Base-by-base conservation (phyloP, 1,140 invertebrate genomes). In the Zaprionus lachaisei region DNA sequence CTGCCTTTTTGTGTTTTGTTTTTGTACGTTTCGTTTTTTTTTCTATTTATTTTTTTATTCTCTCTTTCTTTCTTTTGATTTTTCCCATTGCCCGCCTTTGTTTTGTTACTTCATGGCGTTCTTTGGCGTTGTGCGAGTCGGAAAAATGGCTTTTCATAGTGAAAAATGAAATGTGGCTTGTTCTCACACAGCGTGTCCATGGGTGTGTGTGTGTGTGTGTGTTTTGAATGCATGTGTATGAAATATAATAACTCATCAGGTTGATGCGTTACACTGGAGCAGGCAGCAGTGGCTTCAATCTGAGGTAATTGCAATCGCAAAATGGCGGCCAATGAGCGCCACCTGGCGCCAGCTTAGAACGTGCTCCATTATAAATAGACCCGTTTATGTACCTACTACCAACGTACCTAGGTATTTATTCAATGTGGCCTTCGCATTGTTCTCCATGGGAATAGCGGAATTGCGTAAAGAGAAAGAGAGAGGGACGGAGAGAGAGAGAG, bases 141-240 rank as follows among this genome's bases (percentile, higher is more conserved):
- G 70, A 82, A 86, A 78, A 85, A 84, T 85, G 65, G 71, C 79
- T 80, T 82, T 89, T 80, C 75, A 80, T 55, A 73, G 71, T 71
- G 67, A 67, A 91, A 85, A 89, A 77, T 77, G 60, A 80, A 85
- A 80, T 89, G 80, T 74, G 69, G 61, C 56, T 72, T 57, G 56
- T 68, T 57, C 41, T 47, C 47, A 51, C 47, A 51, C 47, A 51
- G 47, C 67, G 51, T 56, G 37, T 54, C 26, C 63, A 31, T 44
- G 20, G 38, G 31, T 68, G 58, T 56, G 49, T 61, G 58, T 72
- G 37, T 24, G 22, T 38, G 37, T 28, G 22, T 31, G 54, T 55
- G 57, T 22, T 57, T 47, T 67, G 15, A 47, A 58, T 67, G 55
- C 38, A 38, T 66, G 54, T 74, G 44, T 68, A 63, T 77, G 72